A percentile compares a stretch with the other conserved stretches of the same genome.
Evolutionary conservation across 2,113 vertebrate species (phyloP).

Genomic region (Brachypodius melanocephalos): DNA sequence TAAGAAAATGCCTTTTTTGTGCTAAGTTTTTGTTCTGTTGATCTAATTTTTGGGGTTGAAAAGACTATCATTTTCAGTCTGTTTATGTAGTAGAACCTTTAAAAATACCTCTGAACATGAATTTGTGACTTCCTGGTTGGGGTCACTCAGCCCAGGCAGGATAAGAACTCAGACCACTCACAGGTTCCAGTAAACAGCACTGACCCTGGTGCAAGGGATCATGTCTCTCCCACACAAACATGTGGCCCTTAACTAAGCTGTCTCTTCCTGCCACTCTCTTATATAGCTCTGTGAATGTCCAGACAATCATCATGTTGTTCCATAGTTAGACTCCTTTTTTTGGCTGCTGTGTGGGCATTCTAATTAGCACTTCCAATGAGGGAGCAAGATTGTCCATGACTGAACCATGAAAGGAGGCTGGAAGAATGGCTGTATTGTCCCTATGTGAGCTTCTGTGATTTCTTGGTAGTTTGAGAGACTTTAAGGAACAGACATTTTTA

Average conservation of each 20-base stretch:
- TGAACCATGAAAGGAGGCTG: neutral
- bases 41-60: slow-evolving; percentile 16
- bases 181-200: neutral
- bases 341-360: slow-evolving; percentile 38
- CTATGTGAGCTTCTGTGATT: neutral
- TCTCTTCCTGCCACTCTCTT: neutral
- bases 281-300: neutral
- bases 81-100: slow-evolving; percentile 26
- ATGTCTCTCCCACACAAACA: neutral
- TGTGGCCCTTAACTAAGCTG: neutral
- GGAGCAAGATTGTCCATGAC: neutral
- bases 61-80: slow-evolving; percentile 11
- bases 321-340: slow-evolving; percentile 10
- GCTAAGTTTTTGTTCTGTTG: neutral
- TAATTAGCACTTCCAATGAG: slow-evolving; percentile 3
- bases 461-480: neutral
- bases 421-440: neutral
- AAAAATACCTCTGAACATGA: slow-evolving; percentile 57
- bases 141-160: neutral
- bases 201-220: neutral
- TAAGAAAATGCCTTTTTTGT: neutral
- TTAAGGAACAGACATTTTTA: neutral
- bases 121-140: neutral
- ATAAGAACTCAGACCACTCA: neutral
- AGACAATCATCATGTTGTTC: neutral